Evolutionary conservation across 2,797 vertebrate species (phyloP).

Genomic region (Tragopan temminckii): DNA sequence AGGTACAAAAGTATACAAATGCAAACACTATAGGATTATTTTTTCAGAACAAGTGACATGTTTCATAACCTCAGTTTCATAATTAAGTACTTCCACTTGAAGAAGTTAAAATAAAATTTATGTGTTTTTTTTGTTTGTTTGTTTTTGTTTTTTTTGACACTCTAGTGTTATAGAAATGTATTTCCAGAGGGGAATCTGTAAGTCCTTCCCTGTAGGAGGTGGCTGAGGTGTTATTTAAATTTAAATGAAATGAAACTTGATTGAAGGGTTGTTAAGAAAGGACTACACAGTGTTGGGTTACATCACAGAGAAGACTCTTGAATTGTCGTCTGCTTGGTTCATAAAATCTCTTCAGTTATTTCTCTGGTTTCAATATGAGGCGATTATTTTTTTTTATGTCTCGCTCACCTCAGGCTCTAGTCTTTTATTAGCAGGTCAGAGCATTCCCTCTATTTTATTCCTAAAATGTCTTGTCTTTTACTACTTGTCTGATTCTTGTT

Average conservation of each 20-base stretch:
- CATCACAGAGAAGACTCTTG: slow-evolving; percentile 32
- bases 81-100: slow-evolving; percentile 34
- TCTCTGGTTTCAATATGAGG: fast-evolving
- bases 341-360: not conserved
- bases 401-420: not conserved
- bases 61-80: slow-evolving; percentile 52
- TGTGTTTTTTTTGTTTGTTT: not conserved
- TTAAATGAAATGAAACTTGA: slow-evolving; percentile 49
- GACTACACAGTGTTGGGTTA: slow-evolving; percentile 39
- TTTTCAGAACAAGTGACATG: slow-evolving; percentile 13
- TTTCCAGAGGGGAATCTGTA: slow-evolving; percentile 61
- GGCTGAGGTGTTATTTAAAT: slow-evolving; percentile 58
- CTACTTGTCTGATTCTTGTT: not conserved
- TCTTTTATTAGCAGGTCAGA: not conserved
- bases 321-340: slow-evolving; percentile 12
- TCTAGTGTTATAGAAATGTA: slow-evolving; percentile 23
- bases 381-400: not conserved
- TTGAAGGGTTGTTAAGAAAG: slow-evolving; percentile 66
- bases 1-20: slow-evolving; percentile 6
- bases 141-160: not conserved
- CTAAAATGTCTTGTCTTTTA: not conserved
- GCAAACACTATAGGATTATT: slow-evolving; percentile 13
- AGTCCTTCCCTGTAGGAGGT: slow-evolving; percentile 57
- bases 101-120: slow-evolving; percentile 47
- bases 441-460: not conserved